Evolutionary conservation across 2,797 vertebrate species (phyloP).

Genomic region (Lacerta viridis): DNA sequence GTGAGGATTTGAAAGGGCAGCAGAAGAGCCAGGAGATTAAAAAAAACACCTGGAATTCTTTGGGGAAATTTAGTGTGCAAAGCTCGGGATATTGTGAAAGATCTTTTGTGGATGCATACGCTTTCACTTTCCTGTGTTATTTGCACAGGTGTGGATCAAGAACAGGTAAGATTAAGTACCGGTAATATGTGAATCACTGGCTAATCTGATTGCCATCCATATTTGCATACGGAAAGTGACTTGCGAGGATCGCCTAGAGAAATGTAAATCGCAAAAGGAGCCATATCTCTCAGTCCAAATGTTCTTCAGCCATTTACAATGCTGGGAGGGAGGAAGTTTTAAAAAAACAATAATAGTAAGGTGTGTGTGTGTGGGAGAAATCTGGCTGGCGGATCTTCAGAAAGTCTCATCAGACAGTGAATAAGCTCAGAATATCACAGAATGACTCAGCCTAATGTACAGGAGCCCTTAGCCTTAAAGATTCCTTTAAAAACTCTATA

Average conservation of each 20-base stretch:
- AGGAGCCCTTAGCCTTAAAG: background rate
- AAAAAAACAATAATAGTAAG: too few relatives aligned
- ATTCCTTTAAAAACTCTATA: background rate
- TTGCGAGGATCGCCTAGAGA: constrained; percentile 38
- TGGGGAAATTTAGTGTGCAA: background rate
- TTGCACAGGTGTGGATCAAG: constrained; percentile 72
- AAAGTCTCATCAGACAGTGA: background rate
- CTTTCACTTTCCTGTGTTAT: constrained; percentile 60
- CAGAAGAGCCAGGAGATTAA: background rate
- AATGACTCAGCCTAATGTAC: background rate
- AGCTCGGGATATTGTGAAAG: background rate
- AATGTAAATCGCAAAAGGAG: constrained; percentile 50
- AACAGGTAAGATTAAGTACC: constrained; percentile 62
- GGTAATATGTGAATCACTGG: constrained; percentile 70
- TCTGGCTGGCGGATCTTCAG: background rate
- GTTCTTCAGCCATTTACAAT: constrained; percentile 10
- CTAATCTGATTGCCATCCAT: constrained; percentile 68
- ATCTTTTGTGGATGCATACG: constrained; percentile 53
- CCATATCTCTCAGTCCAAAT: constrained; percentile 13
- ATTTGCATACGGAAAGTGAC: constrained; percentile 61
- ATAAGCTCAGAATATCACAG: background rate
- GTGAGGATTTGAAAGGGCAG: background rate
- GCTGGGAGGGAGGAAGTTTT: background rate
- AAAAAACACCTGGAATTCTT: too few relatives aligned
- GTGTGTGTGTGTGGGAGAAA: background rate